Evolutionary conservation across 2,888 invertebrate genomes (phyloP), one percentile per base, ranked within the genome.

Genomic region (Tinea trinotella): DNA sequence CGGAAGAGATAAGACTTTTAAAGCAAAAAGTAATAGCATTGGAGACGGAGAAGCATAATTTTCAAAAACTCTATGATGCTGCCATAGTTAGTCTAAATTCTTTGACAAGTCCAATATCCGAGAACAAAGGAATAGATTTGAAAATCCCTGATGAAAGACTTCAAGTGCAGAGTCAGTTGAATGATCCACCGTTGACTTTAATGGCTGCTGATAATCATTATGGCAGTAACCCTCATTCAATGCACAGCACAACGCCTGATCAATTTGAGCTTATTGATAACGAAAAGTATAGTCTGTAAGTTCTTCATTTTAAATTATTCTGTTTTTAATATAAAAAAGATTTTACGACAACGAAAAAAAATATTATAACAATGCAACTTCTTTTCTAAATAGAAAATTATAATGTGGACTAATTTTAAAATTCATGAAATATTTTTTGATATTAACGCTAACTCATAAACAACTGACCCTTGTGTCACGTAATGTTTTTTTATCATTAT

Each of bases 231-330:
- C 68, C 60, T 1, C 50, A 83, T 56, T 87, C 88, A 0, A 87
- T 86, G 0, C 83, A 88, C 52, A 88, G 89, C 62, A 87, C 81
- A 1, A 89, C 89, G 0, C 89, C 89, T 0, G 90, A 90, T 60
- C 87, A 88, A 63, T 90, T 90, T 70, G 90, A 90, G 70, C 88
- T 90, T 62, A 89, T 90, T 59, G 89, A 88, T 53, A 87, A 74
- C 62, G 86, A 86, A 55, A 87, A 83, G 59, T 83, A 76, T 64
- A 76, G 73, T 67, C 70, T 70, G 85, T 84, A 62, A 75, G 78
- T 76, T 54, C 7, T 30, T 7, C n/a, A 10, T n/a, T n/a, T n/a
- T n/a, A n/a, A n/a, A n/a, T n/a, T n/a, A n/a, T n/a, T n/a, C n/a
- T n/a, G n/a, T n/a, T n/a, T n/a, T n/a, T n/a, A n/a, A n/a, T n/a